Percentiles rank a stretch among this genome's conserved stretches.
phyloP scores from a whole-genome alignment of 2,797 vertebrate genomes.

The Rhynchonycteris naso region DNA sequence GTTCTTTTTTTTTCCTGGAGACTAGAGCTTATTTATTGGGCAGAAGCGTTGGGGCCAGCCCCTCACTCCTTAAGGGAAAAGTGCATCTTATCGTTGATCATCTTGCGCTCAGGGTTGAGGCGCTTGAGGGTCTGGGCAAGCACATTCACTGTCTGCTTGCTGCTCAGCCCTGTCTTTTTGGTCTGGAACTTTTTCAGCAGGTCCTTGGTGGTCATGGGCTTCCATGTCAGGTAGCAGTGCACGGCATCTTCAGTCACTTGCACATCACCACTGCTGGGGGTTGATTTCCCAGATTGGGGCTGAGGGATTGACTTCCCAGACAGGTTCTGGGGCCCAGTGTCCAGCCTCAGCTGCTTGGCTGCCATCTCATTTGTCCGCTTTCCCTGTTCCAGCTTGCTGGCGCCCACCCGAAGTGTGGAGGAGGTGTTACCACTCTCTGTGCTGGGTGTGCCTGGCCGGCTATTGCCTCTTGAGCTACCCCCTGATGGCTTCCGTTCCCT shows the following conservation, averaged over 20 bases:
- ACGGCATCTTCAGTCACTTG: slow-evolving; percentile 95
- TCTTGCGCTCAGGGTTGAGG: slow-evolving; percentile 95
- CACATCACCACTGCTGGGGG: slow-evolving; percentile 93
- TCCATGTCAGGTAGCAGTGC: slow-evolving; percentile 93
- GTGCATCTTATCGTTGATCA: slow-evolving; percentile 96
- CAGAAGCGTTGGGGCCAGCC: background rate
- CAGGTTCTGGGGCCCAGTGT: slow-evolving; percentile 88
- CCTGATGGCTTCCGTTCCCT: slow-evolving; percentile 92
- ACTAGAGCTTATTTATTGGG: background rate
- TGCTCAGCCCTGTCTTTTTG: slow-evolving; percentile 95
- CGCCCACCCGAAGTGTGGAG: slow-evolving; percentile 92
- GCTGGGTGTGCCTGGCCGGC: slow-evolving; percentile 92
- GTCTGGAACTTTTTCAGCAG: slow-evolving; percentile 98
- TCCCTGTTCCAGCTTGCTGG: slow-evolving; percentile 93
- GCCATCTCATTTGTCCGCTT: slow-evolving; percentile 85
- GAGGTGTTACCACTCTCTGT: slow-evolving; percentile 90
- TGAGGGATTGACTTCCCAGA: slow-evolving; percentile 94
- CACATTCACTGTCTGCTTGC: slow-evolving; percentile 96
- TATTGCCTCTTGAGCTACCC: slow-evolving; percentile 92
- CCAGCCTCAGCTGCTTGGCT: slow-evolving; percentile 93
- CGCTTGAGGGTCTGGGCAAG: slow-evolving; percentile 96
- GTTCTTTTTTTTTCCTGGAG: too few relatives aligned
- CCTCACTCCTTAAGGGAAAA: slow-evolving; percentile 94
- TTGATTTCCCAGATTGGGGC: slow-evolving; percentile 93
- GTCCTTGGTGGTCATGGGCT: slow-evolving; percentile 98